Percentiles rank a stretch among this genome's conserved stretches.
These are phyloP conservation scores for Tetanocera ferruginea DNA, from an alignment of 2,888 invertebrate genomes.

Conservation along the genomic window DNA sequence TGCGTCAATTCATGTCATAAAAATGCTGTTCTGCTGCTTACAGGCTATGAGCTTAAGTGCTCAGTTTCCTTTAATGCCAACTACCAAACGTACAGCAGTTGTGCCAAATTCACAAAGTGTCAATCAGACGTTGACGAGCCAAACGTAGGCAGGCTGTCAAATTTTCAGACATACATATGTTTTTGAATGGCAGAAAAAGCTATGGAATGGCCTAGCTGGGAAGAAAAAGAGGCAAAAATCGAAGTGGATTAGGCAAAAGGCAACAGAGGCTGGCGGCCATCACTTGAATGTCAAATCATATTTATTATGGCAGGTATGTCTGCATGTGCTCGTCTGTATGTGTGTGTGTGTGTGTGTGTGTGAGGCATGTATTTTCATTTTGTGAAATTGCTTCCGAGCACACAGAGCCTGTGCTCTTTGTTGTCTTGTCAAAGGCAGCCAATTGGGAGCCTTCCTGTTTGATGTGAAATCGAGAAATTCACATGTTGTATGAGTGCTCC, in stretches of 20 bases:
- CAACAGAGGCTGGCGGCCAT: constrained; percentile 33
- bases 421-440: neutral
- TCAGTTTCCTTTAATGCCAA: neutral
- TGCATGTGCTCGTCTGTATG: neutral
- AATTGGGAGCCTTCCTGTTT: constrained; percentile 47
- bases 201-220: neutral
- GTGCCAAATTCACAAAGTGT: constrained; percentile 2
- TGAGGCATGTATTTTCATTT: constrained; percentile 58
- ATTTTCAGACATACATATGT: constrained; percentile 10
- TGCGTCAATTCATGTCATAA: too few species aligned
- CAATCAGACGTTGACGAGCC: constrained; percentile 7
- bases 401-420: constrained; percentile 49
- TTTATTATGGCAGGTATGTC: constrained; percentile 59
- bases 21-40: too few species aligned
- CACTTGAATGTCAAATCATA: constrained; percentile 61
- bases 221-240: neutral
- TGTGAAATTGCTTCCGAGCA: constrained; percentile 60
- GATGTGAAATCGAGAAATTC: constrained; percentile 20
- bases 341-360: too few species aligned
- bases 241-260: constrained; percentile 10
- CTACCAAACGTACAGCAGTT: neutral
- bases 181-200: neutral
- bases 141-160: constrained; percentile 31
- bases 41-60: too few species aligned
- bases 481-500: neutral